Evolutionary conservation across 2,113 vertebrate genomes (phyloP).

Genomic region (Ivindomyrus marchei): DNA sequence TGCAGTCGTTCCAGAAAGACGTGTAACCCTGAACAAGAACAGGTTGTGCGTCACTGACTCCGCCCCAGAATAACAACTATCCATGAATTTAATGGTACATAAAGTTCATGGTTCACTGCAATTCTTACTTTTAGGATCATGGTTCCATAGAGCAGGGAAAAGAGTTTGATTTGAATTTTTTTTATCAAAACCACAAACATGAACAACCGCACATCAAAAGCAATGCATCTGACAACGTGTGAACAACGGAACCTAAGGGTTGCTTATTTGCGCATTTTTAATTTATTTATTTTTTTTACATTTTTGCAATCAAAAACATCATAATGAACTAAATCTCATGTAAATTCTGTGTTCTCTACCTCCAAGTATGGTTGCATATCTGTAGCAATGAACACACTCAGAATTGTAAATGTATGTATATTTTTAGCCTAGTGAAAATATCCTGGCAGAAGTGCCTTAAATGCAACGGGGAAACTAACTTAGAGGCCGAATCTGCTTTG

Average conservation of each 20-base stretch:
- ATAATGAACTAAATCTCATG: not conserved
- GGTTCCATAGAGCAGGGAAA: not conserved
- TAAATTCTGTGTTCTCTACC: not conserved
- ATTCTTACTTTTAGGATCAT: not conserved
- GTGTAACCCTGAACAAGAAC: slow-evolving; percentile 61
- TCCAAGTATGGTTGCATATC: not conserved
- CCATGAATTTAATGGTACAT: not conserved
- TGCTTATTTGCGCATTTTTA: not conserved
- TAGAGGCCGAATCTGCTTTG: not conserved
- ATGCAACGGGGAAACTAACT: not conserved
- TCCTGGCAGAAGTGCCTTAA: not conserved
- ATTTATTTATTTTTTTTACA: not conserved
- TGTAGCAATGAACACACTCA: not conserved
- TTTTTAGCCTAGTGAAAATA: not conserved
- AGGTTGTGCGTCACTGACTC: not conserved
- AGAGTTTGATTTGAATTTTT: not conserved
- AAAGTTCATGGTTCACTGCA: not conserved
- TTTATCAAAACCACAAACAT: not conserved
- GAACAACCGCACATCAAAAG: not conserved
- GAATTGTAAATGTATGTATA: not conserved
- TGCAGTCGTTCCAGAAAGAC: slow-evolving; percentile 81
- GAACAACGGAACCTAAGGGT: not conserved
- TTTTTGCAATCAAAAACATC: not conserved
- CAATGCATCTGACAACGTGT: not conserved
- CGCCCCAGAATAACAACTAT: not conserved